Conservation (phyloP, 2,888 invertebrate species). For the Villa cingulata region DNA sequence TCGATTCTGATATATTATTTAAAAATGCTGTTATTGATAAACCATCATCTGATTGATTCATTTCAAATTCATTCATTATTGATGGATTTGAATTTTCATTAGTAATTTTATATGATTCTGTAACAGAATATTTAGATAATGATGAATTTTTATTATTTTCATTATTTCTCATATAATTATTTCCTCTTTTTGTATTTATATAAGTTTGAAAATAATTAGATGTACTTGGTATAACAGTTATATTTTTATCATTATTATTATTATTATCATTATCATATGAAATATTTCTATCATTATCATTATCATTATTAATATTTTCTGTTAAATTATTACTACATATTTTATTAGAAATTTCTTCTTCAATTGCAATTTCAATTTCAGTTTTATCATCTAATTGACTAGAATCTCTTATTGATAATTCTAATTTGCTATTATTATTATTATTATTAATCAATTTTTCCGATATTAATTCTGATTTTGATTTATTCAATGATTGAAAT, state of each 20-base stretch:
- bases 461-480: too few relatives aligned
- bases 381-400: neutral
- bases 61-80: neutral
- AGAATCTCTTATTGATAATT: too few relatives aligned
- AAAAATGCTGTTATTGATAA: neutral
- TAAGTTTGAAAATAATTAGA: slow-evolving; percentile 16
- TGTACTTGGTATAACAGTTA: neutral
- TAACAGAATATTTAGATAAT: slow-evolving; percentile 13
- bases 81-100: too few relatives aligned
- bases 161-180: slow-evolving; percentile 9
- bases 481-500: too few relatives aligned
- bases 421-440: too few relatives aligned
- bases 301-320: neutral
- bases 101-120: neutral
- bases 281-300: too few relatives aligned
- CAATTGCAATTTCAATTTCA: neutral
- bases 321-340: neutral
- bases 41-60: slow-evolving; percentile 19
- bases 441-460: too few relatives aligned
- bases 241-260: neutral
- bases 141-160: slow-evolving; percentile 1
- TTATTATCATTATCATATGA: too few relatives aligned
- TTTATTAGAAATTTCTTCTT: neutral
- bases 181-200: slow-evolving; percentile 20
- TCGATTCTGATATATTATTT: slow-evolving; percentile 21